Evolutionary conservation across 2,113 vertebrate species (phyloP).

Genomic region (Nymphicus hollandicus): DNA sequence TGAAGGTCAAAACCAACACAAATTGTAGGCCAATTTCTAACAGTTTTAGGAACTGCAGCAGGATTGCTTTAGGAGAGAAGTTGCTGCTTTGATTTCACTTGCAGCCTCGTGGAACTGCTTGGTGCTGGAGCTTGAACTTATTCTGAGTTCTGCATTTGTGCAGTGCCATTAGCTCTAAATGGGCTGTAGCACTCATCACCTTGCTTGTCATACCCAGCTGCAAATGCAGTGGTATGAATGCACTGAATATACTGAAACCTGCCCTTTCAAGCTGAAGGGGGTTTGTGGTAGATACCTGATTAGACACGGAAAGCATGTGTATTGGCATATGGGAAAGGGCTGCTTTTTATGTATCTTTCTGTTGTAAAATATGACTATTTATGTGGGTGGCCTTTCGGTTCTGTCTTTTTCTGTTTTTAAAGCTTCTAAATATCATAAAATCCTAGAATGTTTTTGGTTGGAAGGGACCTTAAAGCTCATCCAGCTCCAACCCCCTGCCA

Average conservation of each 20-base stretch:
- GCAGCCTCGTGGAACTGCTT: accelerated
- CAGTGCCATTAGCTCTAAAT: neutral
- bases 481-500: neutral
- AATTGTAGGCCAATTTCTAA: neutral
- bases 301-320: accelerated
- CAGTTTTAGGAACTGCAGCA: neutral
- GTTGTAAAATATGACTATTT: neutral
- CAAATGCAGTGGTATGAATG: neutral
- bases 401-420: neutral
- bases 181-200: neutral
- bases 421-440: neutral
- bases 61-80: neutral
- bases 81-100: neutral
- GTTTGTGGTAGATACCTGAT: neutral
- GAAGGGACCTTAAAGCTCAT: neutral
- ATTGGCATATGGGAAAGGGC: neutral
- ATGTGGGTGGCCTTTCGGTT: neutral
- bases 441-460: neutral
- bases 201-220: neutral
- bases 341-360: neutral
- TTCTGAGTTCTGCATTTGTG: neutral
- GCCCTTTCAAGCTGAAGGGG: neutral
- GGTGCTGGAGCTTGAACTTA: neutral
- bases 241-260: neutral
- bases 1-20: neutral